Conservation (phyloP, 1,140 invertebrate species). For the Gryllus bimaculatus region DNA sequence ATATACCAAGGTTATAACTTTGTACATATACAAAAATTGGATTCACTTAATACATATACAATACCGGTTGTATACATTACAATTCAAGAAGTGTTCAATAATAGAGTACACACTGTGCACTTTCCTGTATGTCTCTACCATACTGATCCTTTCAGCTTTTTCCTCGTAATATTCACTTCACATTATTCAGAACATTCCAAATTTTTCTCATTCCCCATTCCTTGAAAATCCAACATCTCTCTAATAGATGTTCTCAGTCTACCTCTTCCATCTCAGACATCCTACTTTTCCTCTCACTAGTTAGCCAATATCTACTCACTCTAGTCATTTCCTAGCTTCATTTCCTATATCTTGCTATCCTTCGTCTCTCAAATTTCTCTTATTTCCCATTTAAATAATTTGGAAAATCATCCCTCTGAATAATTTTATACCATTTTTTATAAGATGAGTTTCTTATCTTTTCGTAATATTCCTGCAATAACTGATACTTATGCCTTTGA, state of each 20-base stretch:
- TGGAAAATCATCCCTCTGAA: not conserved
- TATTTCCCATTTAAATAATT: not conserved
- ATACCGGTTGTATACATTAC: no score
- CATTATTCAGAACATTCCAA: not conserved
- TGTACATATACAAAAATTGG: no score
- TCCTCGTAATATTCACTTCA: not conserved
- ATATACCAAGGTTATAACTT: no score
- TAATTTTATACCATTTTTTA: not conserved
- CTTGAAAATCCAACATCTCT: not conserved
- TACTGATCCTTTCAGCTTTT: not conserved
- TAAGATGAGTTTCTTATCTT: not conserved
- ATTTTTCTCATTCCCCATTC: not conserved
- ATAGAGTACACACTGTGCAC: no score
- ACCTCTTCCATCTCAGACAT: not conserved
- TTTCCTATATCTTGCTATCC: not conserved
- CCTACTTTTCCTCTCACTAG: not conserved
- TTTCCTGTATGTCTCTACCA: not conserved
- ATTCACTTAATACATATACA: no score
- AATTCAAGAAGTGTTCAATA: not conserved
- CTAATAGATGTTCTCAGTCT: not conserved
- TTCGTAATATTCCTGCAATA: not conserved
- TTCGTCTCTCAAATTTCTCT: not conserved
- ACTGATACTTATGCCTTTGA: not conserved
- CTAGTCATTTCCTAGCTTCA: not conserved
- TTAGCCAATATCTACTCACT: not conserved